Base-by-base conservation (phyloP, 2,888 invertebrate species). In the Agrotis puta region DNA sequence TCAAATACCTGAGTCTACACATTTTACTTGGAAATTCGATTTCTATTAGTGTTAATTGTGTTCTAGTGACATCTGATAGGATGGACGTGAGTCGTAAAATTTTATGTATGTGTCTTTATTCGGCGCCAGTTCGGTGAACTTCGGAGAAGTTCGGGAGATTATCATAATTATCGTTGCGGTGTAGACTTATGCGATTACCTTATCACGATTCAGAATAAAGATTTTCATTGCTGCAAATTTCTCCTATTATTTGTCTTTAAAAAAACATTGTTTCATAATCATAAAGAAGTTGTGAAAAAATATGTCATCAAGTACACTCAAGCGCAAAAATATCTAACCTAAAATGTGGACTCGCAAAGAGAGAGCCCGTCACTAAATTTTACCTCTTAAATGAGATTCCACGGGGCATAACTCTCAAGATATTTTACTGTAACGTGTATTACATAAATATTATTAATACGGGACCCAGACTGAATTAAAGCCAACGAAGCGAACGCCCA, bases 361-460 rank as follows among this genome's bases (percentile, higher is more conserved):
- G 27, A 47, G 61, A 59, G 58, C 67, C 74, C 68, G 64, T 84
- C 82, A 84, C 74, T 77, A 81, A 82, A 82, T 81, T 81, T 69
- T 73, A 67, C 70, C 70, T 74, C 70, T 82, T 76, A 81, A 83
- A 87, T 87, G 83, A 87, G 84, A 86, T 77, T 84, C 70, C 61
- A 77, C 63, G 85, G 65, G 67, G 81, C 80, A 86, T 87, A 87
- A 85, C 82, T 81, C 84, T 65, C 54, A 78, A 84, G 74, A 77
- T 84, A 85, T 78, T 82, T 78, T 77, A 89, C 81, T 86, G 85
- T 82, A 84, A 79, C 81, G 66, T 81, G 79, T 81, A 85, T 82
- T 76, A 87, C 88, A 89, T 90, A 89, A 91, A 90, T 90, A 88
- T 86, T 88, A 89, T 88, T 89, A 91, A 91, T 90, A 88, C 85